A percentile compares a stretch with the other conserved stretches of the same genome.
phyloP scores from a whole-genome alignment of 2,797 vertebrate species.

The Periophthalmus magnuspinnatus region DNA sequence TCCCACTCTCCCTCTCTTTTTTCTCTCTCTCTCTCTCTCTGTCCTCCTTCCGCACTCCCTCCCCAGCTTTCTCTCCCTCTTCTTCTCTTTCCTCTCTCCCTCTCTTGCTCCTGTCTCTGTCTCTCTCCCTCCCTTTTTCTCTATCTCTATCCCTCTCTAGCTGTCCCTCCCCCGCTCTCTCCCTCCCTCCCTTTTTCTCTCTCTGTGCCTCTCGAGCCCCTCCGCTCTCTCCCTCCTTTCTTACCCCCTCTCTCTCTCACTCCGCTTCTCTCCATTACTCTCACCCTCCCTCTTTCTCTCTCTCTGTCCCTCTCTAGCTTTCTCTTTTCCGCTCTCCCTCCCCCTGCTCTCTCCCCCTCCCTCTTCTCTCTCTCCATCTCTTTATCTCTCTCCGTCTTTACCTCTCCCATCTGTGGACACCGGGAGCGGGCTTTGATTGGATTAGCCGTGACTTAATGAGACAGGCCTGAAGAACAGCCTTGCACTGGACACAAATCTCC shows the following conservation, averaged over 20 bases:
- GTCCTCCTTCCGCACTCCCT: too few species aligned
- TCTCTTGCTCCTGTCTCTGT: too few species aligned
- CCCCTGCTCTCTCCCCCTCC: not conserved
- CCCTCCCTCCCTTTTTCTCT: conserved; percentile 1
- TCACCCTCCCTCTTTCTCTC: conserved; percentile 9
- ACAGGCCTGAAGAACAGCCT: conserved; percentile 72
- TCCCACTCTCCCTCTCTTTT: too few species aligned
- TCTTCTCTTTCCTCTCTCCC: too few species aligned
- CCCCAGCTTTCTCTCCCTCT: too few species aligned
- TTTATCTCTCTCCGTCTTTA: conserved; percentile 14
- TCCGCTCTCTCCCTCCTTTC: not conserved
- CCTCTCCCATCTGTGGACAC: conserved; percentile 73
- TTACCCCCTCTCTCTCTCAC: conserved; percentile 4
- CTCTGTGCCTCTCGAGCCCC: too few species aligned
- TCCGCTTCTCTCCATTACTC: not conserved
- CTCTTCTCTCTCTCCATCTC: conserved; percentile 6
- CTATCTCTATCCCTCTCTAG: too few species aligned
- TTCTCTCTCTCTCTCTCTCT: too few species aligned
- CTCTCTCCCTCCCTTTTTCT: too few species aligned
- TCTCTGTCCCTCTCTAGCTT: conserved; percentile 5
- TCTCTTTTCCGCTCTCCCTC: conserved; percentile 8
- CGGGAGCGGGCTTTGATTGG: conserved; percentile 73
- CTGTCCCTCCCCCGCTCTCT: not conserved
- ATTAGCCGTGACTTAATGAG: conserved; percentile 79
- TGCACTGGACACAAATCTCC: conserved; percentile 73